Conservation (phyloP, 2,797 vertebrate species). For the Cuniculus paca region DNA sequence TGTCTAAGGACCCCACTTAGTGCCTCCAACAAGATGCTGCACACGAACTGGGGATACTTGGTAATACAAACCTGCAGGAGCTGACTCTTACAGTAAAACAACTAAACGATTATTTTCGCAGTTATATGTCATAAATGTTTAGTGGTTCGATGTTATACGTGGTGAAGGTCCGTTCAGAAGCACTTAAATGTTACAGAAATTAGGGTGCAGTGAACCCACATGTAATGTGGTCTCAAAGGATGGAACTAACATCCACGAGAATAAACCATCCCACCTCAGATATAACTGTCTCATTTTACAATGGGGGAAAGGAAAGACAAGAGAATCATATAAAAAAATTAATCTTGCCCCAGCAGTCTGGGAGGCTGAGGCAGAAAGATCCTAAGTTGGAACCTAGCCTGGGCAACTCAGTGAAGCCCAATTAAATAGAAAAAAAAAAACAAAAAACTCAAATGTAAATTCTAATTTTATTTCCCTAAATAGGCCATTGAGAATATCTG, state of each 20-base stretch:
- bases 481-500: constrained; percentile 27
- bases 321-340: not conserved
- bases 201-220: not conserved
- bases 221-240: not conserved
- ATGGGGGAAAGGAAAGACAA: not conserved
- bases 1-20: constrained; percentile 62
- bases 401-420: not conserved
- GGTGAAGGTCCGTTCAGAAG: constrained; percentile 17
- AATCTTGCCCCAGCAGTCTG: not conserved
- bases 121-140: not conserved
- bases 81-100: constrained; percentile 52
- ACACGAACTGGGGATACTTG: constrained; percentile 61
- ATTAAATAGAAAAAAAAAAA: not conserved
- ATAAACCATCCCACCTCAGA: not conserved
- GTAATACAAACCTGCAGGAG: constrained; percentile 63
- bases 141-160: not conserved
- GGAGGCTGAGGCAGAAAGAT: not conserved
- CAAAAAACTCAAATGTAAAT: not conserved
- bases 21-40: constrained; percentile 38
- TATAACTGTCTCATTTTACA: not conserved
- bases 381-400: not conserved
- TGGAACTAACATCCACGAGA: not conserved
- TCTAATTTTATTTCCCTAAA: constrained; percentile 55
- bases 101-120: constrained; percentile 55
- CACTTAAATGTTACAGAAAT: constrained; percentile 15